A percentile compares a stretch with the other conserved stretches of the same genome.
These are phyloP conservation scores for Euproctis similis DNA, from an alignment of 2,888 invertebrate species.

Conservation along the genomic window DNA sequence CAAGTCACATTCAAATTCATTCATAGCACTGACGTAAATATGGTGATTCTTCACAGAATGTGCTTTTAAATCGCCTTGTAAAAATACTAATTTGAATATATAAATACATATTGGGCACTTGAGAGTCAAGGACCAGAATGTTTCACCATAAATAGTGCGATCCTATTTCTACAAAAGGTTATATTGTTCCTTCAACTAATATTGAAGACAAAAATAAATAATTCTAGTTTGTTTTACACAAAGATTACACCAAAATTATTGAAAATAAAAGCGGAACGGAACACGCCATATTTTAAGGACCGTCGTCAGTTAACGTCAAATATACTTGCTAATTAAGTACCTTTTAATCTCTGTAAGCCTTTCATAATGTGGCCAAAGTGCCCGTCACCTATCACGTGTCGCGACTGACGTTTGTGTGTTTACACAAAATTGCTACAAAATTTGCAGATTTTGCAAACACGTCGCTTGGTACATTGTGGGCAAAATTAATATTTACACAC, in stretches of 20 bases:
- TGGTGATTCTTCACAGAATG: constrained; percentile 20
- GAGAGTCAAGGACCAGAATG: too few species aligned
- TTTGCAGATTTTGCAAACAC: constrained; percentile 14
- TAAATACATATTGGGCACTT: too few species aligned
- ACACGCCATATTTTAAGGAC: too few species aligned
- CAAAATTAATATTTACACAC: constrained; percentile 12
- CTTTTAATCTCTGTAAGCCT: too few species aligned
- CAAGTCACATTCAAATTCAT: constrained; percentile 44
- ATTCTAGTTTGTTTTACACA: too few species aligned
- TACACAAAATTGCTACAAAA: constrained; percentile 15
- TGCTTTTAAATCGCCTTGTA: constrained; percentile 20
- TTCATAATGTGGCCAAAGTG: constrained; percentile 22
- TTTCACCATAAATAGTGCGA: too few species aligned
- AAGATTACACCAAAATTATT: too few species aligned
- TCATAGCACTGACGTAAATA: constrained; percentile 38
- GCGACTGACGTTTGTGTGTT: constrained; percentile 16
- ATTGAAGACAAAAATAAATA: too few species aligned
- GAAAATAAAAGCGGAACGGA: too few species aligned
- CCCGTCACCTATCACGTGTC: constrained; percentile 20
- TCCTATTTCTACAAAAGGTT: too few species aligned
- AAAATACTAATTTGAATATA: constrained; percentile 16
- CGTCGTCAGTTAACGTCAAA: constrained; percentile 31
- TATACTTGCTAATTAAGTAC: constrained; percentile 37
- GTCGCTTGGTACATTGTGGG: constrained; percentile 15
- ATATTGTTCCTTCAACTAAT: too few species aligned